phyloP scores from a whole-genome alignment of 2,888 invertebrate genomes.

The Dolichopus griseipennis region DNA sequence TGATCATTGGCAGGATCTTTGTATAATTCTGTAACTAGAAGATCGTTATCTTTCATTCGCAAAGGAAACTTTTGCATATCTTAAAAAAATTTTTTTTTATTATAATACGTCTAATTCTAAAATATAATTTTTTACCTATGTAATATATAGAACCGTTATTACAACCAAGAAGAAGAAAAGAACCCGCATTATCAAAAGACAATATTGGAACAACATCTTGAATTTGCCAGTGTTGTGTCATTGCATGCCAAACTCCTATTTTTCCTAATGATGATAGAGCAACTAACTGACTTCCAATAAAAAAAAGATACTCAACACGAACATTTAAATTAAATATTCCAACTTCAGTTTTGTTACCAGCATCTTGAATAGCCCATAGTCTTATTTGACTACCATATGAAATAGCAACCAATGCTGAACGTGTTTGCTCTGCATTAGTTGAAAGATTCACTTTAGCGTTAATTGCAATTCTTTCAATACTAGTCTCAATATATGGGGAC shows the following conservation, averaged over 20 bases:
- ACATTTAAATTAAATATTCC: constrained; percentile 87
- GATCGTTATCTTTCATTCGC: constrained; percentile 97
- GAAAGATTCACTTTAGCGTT: constrained; percentile 56
- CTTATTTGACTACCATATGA: constrained; percentile 67
- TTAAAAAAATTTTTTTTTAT: constrained; percentile 37
- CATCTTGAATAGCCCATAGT: constrained; percentile 72
- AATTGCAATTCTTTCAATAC: constrained; percentile 88
- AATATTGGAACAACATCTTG: constrained; percentile 93
- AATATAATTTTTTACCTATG: constrained; percentile 59
- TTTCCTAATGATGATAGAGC: constrained; percentile 86
- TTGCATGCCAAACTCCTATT: constrained; percentile 99
- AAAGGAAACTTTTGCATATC: constrained; percentile 99
- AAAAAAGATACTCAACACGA: constrained; percentile 89
- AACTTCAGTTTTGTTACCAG: constrained; percentile 63
- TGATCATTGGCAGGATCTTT: constrained; percentile 90
- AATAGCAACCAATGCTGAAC: constrained; percentile 74
- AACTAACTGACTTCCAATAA: constrained; percentile 96
- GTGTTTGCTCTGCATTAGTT: constrained; percentile 47
- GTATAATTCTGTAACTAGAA: constrained; percentile 92
- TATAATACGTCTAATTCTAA: neutral
- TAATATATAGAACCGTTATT: constrained; percentile 95
- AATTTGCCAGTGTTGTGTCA: constrained; percentile 98
- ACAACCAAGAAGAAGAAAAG: constrained; percentile 88
- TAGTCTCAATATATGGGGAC: constrained; percentile 80
- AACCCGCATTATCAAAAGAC: constrained; percentile 94